Evolutionary conservation across 53 echinoderm and acorn worm species (phyloP), one percentile per base, ranked within the genome.

Genomic region (Stichopus horrens): DNA sequence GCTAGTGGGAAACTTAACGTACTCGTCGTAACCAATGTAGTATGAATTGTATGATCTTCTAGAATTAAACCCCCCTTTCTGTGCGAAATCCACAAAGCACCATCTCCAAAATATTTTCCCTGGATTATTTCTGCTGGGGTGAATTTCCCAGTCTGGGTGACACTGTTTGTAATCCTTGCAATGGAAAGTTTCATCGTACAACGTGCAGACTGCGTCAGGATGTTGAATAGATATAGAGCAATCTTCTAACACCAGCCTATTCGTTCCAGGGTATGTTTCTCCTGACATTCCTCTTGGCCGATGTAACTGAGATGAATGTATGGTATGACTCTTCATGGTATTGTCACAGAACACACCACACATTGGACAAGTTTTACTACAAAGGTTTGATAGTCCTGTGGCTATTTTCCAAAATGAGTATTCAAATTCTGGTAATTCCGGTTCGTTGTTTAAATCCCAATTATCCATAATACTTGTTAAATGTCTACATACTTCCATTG

Each of bases 101-200:
- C 82, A 58, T 16, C 56, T 55, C 82, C 82, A 82, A 7, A 57
- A 82, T 54, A 58, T 16, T 55, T 57, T 55, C 5, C 82, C 82
- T 7, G 82, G 82, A 82, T 82, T 22, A 58, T 82, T 55, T n/a
- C 2, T 19, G 16, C n/a, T 18, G 4, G 82, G 58, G 56, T 10
- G 82, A 18, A 82, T 82, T 5, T 19, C 58, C 82, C 82, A 82
- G 19, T 55, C 55, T 53, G 57, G 21, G 18, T 57, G 7, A 13
- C 1, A 16, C 7, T 20, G 56, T 58, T 82, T 18, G 55, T 58
- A 7, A 18, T 55, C 55, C 5, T 56, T 82, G 14, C 55, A 82
- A 55, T n/a, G 5, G 8, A 9, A 56, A 6, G 6, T 5, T 2
- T 55, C 16, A 0, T 8, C 57, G 7, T 0, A 14, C 14, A 5